Evolutionary conservation across 2,888 invertebrate species (phyloP).

Genomic region (Hyles lineata): DNA sequence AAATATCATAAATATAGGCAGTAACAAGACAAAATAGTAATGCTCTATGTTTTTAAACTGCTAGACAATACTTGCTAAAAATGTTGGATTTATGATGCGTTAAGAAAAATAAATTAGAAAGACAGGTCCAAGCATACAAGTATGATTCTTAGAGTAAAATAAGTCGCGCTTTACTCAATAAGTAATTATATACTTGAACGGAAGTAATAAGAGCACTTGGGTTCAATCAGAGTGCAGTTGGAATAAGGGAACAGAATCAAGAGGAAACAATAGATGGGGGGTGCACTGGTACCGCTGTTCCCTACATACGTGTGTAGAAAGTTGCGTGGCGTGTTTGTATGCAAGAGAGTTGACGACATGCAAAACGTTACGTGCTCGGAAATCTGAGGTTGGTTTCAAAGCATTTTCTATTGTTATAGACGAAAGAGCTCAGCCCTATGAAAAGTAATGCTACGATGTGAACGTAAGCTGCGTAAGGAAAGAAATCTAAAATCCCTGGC

Average conservation of each 20-base stretch:
- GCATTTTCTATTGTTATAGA: conserved; percentile 37
- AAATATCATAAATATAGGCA: too few relatives aligned
- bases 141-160: too few relatives aligned
- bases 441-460: conserved; percentile 32
- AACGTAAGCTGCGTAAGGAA: background rate
- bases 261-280: background rate
- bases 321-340: conserved; percentile 24
- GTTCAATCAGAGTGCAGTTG: background rate
- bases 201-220: background rate
- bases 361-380: conserved; percentile 34
- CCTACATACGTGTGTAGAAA: background rate
- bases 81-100: too few relatives aligned
- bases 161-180: background rate
- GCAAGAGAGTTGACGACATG: conserved; percentile 32
- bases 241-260: background rate
- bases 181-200: background rate
- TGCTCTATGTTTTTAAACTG: too few relatives aligned
- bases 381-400: conserved; percentile 36
- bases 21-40: too few relatives aligned
- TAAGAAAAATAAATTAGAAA: too few relatives aligned
- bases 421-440: conserved; percentile 39
- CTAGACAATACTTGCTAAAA: too few relatives aligned
- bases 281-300: background rate
- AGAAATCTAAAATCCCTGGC: background rate
- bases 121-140: too few relatives aligned